These are phyloP conservation scores for Parapristionchus giblindavisi DNA, from an alignment of 2,888 invertebrate genomes.

Conservation along the genomic window DNA sequence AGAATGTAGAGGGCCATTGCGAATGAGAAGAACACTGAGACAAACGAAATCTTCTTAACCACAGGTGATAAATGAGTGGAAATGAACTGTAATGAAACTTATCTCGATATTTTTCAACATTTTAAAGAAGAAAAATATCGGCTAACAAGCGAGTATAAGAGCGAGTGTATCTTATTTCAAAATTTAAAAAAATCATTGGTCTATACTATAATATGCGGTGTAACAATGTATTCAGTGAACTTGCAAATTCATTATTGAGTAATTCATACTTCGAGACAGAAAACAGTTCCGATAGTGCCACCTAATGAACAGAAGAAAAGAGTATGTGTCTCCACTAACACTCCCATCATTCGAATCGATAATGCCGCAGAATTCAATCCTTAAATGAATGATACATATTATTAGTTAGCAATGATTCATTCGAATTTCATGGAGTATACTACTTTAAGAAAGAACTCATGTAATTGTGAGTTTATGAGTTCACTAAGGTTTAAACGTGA, in stretches of 20 bases:
- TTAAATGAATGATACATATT: conserved; percentile 27
- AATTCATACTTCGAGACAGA: conserved; percentile 50
- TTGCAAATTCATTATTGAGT: no score
- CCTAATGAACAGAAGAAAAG: conserved; percentile 55
- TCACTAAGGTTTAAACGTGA: no score
- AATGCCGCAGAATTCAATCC: conserved; percentile 67
- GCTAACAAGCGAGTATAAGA: no score
- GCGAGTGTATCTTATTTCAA: no score
- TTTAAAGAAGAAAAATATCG: neutral
- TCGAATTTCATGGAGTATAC: no score
- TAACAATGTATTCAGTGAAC: no score
- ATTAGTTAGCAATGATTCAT: no score
- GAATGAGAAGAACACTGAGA: conserved; percentile 64
- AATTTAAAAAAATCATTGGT: no score
- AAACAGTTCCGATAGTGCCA: conserved; percentile 53
- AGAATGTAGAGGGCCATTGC: conserved; percentile 62
- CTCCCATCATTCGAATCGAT: conserved; percentile 59
- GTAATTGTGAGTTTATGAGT: no score
- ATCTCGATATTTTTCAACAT: neutral
- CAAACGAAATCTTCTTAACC: conserved; percentile 65
- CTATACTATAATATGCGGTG: no score
- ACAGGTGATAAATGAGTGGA: conserved; percentile 15
- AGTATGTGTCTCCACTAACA: conserved; percentile 50
- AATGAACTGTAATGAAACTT: conserved; percentile 11
- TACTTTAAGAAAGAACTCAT: no score